Percentiles rank a stretch among this genome's conserved stretches.
phyloP scores from a whole-genome alignment of 2,888 invertebrate genomes.

The Eupeodes luniger region DNA sequence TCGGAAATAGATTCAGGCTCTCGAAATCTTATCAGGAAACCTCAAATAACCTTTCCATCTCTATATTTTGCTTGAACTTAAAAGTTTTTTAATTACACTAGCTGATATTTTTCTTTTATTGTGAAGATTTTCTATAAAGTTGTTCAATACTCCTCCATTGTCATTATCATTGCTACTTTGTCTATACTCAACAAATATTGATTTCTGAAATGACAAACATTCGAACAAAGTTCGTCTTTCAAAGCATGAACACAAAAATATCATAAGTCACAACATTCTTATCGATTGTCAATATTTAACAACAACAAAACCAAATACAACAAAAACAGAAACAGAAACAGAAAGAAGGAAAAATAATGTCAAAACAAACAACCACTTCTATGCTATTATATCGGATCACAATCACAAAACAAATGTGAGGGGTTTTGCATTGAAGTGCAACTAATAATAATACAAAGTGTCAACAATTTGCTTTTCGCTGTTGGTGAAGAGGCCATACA shows the following conservation, averaged over 20 bases:
- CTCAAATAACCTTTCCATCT: no score
- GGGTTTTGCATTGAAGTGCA: constrained; percentile 21
- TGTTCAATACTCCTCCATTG: background rate
- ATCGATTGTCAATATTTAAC: constrained; percentile 51
- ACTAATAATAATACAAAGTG: constrained; percentile 2
- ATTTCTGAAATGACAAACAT: background rate
- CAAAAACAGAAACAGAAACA: no score
- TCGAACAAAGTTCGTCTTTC: background rate
- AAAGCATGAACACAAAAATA: background rate
- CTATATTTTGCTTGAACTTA: no score
- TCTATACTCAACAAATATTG: no score
- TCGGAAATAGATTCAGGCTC: no score
- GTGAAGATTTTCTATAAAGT: no score
- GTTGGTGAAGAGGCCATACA: constrained; percentile 38
- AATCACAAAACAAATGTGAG: background rate
- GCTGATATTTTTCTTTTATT: no score
- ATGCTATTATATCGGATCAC: constrained; percentile 23
- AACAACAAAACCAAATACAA: background rate
- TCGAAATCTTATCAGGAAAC: no score
- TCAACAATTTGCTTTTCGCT: constrained; percentile 13
- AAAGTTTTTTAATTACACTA: no score
- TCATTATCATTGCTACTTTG: background rate
- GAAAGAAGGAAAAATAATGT: no score
- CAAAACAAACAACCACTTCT: constrained; percentile 12
- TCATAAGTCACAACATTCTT: constrained; percentile 18